Percentiles rank a stretch among this genome's conserved stretches.
Evolutionary conservation across 2,888 invertebrate genomes (phyloP).

Genomic region (Lasius platythorax): DNA sequence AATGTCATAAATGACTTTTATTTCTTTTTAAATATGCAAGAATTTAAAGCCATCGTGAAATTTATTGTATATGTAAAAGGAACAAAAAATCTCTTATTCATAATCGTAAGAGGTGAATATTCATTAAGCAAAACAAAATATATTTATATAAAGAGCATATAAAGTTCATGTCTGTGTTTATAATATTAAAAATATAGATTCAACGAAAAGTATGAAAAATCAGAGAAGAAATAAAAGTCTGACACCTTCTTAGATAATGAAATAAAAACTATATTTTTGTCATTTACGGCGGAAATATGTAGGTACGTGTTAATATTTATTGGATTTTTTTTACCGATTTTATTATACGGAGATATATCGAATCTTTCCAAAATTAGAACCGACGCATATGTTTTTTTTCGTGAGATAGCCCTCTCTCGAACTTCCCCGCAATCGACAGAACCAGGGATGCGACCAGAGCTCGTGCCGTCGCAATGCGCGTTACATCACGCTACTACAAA

Average conservation of each 20-base stretch:
- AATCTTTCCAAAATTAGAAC: neutral
- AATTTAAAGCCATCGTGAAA: neutral
- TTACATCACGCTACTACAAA: constrained; percentile 55
- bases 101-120: neutral
- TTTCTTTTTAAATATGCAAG: neutral
- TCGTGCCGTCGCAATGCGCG: constrained; percentile 63
- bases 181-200: neutral
- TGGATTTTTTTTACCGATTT: neutral
- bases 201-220: too few relatives aligned
- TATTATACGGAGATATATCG: neutral
- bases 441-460: constrained; percentile 57
- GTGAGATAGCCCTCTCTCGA: constrained; percentile 6
- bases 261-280: neutral
- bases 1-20: neutral
- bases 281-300: neutral
- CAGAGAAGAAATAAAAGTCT: too few relatives aligned
- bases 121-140: neutral
- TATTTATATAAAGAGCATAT: neutral
- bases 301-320: neutral
- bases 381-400: neutral
- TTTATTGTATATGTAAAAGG: neutral
- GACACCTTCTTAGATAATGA: neutral
- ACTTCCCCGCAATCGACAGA: constrained; percentile 30
- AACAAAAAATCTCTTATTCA: neutral
- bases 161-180: neutral